Evolutionary conservation across 2,113 vertebrate genomes (phyloP).

Genomic region (Bubalus kerabau): DNA sequence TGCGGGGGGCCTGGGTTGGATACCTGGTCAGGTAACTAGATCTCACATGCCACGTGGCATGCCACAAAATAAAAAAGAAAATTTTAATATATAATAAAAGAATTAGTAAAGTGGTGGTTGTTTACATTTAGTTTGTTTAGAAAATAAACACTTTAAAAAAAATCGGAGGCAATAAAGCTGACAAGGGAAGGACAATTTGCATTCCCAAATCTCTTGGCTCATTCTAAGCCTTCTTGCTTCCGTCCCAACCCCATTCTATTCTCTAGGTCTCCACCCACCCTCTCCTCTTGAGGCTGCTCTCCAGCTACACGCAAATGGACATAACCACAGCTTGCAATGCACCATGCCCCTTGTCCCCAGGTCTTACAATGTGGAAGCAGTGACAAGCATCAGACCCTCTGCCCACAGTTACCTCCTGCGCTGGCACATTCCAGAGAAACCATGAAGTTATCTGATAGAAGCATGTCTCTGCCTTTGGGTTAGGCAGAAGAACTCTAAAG

Average conservation of each 20-base stretch:
- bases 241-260: not conserved
- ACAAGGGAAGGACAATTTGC: not conserved
- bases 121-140: not conserved
- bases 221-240: not conserved
- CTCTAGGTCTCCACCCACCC: not conserved
- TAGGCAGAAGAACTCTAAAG: not conserved
- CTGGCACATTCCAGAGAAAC: not conserved
- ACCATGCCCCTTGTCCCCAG: not conserved
- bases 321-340: no score
- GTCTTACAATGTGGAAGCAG: not conserved
- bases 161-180: not conserved
- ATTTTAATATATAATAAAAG: not conserved
- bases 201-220: not conserved
- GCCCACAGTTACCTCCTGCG: rapidly evolving
- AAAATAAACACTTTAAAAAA: not conserved
- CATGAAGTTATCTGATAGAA: not conserved
- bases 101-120: not conserved
- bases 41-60: not conserved
- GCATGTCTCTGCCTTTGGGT: not conserved
- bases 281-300: not conserved
- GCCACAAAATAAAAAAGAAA: not conserved
- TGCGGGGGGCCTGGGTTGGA: not conserved
- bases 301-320: not conserved
- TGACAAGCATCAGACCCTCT: not conserved
- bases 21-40: not conserved